phyloP scores from a whole-genome alignment of 2,888 invertebrate genomes.

The Calephelis perditalis region DNA sequence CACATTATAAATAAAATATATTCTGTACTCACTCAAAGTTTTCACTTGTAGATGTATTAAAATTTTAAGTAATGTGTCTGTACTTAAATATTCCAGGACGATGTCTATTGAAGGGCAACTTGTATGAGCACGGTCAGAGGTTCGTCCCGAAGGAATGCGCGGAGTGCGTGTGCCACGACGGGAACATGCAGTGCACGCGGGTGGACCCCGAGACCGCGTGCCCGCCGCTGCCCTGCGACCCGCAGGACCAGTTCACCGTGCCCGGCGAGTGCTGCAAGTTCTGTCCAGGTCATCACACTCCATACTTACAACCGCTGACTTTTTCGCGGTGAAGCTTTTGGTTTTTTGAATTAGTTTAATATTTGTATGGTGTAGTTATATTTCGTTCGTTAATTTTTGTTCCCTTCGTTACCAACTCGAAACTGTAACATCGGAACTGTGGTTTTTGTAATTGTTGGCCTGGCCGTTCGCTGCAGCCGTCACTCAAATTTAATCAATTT shows the following conservation, averaged over 20 bases:
- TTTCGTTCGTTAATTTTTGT: no score
- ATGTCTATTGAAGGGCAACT: constrained; percentile 81
- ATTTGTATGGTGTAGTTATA: no score
- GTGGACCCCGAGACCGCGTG: constrained; percentile 86
- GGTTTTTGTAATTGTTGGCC: no score
- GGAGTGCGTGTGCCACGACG: constrained; percentile 90
- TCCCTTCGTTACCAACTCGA: no score
- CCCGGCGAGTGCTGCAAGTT: constrained; percentile 94
- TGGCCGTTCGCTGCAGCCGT: no score
- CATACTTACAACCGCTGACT: not conserved
- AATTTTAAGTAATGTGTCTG: not conserved
- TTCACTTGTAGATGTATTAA: not conserved
- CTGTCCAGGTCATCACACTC: constrained; percentile 83
- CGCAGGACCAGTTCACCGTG: constrained; percentile 86
- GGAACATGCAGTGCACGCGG: constrained; percentile 86
- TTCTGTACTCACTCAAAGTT: no score
- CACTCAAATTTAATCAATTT: no score
- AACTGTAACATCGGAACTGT: no score
- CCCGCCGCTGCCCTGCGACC: constrained; percentile 87
- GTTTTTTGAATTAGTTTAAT: no score
- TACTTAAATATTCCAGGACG: constrained; percentile 73
- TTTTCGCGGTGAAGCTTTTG: not conserved
- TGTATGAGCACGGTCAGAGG: constrained; percentile 89
- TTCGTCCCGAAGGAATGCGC: constrained; percentile 86
- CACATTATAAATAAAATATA: no score